Evolutionary conservation across 2,113 vertebrate species (phyloP), one percentile per base, ranked within the genome.

Genomic region (Sapajus apella): DNA sequence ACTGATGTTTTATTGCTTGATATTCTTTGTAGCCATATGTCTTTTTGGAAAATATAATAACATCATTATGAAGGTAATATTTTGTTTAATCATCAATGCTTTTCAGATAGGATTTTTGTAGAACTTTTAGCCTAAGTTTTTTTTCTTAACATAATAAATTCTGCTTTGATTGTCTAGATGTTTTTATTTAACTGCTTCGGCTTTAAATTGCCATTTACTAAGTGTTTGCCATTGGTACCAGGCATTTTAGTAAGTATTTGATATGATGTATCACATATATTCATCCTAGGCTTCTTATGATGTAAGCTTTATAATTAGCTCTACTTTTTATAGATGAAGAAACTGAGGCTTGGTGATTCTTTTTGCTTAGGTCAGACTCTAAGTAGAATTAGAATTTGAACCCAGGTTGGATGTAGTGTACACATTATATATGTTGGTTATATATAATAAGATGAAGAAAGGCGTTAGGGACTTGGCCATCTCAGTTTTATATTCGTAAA

Each of bases 151-250:
- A n/a, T 92, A 58, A 76, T 85, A 64, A 43, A 40, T 76, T 30
- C 37, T 80, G 17, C 66, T 80, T 70, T 88, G 56, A 66, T 87
- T 40, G 20, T 81, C 23, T 94, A 76, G 56, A 56, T 82, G n/a
- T 40, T 87, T 87, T 87, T 96, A 43, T 82, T 84, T 90, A 95
- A 58, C 61, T 92, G 47, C 23, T 81, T 5, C 82, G 30, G 45
- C 94, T 92, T 96, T 85, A 91, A 77, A 77, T 17, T 92, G 66
- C 35, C 68, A 17, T 93, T 96, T 87, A 83, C 77, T 64, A 70
- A 88, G 25, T 84, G 25, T 14, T 85, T 80, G 40, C 45, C 9
- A 8, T 87, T 3, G 87, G 27, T 73, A 37, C 32, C 6, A 79
- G 37, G 68, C 37, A 68, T 40, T 93, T 21, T 96, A 9, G 23